Conservation (phyloP, 2,797 vertebrate genomes). For the Notolepis coatsorum region DNA sequence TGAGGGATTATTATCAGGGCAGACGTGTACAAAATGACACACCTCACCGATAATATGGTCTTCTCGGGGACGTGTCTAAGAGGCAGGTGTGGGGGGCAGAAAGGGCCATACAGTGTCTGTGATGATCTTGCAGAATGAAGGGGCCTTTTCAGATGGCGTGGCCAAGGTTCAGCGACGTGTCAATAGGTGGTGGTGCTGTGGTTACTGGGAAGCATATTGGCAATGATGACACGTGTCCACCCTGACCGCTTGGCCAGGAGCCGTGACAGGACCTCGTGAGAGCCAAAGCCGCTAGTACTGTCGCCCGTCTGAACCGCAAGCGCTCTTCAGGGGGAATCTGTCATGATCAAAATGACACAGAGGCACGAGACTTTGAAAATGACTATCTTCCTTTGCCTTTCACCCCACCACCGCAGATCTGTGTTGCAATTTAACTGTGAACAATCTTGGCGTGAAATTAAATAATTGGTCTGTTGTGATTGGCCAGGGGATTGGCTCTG, state of each 20-base stretch:
- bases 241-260: slow-evolving; percentile 39
- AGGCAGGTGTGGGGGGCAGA: slow-evolving; percentile 15
- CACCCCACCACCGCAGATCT: slow-evolving; percentile 8
- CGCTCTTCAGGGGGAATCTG: slow-evolving; percentile 32
- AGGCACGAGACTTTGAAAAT: slow-evolving; percentile 14
- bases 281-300: slow-evolving; percentile 42
- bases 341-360: slow-evolving; percentile 47
- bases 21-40: not conserved
- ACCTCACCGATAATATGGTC: not conserved
- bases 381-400: not conserved
- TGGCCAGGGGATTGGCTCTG: slow-evolving; percentile 4
- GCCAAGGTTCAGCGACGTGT: slow-evolving; percentile 14
- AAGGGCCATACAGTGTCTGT: slow-evolving; percentile 14
- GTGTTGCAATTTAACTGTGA: slow-evolving; percentile 22
- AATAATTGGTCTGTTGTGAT: slow-evolving; percentile 3
- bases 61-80: not conserved
- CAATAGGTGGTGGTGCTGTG: slow-evolving; percentile 20
- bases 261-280: slow-evolving; percentile 30
- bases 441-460: slow-evolving; percentile 21
- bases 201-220: slow-evolving; percentile 38
- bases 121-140: slow-evolving; percentile 41
- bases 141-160: slow-evolving; percentile 27
- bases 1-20: slow-evolving; percentile 10
- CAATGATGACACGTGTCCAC: slow-evolving; percentile 58
- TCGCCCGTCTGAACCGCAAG: slow-evolving; percentile 45